Evolutionary conservation across 2,797 vertebrate genomes (phyloP).

Genomic region (Falco berigora): DNA sequence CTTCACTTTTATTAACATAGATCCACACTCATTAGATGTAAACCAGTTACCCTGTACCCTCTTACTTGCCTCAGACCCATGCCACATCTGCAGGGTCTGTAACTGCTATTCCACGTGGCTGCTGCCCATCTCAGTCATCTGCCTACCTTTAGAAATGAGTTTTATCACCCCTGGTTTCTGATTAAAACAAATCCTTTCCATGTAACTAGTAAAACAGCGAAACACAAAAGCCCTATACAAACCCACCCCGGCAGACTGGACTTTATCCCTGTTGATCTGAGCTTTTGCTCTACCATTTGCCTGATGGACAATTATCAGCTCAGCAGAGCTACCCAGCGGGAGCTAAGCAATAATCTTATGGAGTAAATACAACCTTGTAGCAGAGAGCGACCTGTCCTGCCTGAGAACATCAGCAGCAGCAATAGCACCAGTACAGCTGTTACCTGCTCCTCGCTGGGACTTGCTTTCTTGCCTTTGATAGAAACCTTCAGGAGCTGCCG

Average conservation of each 20-base stretch:
- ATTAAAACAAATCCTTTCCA: not conserved
- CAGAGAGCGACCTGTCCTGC: not conserved
- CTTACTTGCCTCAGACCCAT: not conserved
- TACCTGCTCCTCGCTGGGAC: not conserved
- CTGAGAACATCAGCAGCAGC: not conserved
- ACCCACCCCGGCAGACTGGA: not conserved
- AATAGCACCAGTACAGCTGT: not conserved
- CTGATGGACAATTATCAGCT: not conserved
- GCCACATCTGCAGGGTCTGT: not conserved
- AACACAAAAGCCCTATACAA: not conserved
- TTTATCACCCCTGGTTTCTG: not conserved
- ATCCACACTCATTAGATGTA: not conserved
- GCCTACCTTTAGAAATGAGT: not conserved
- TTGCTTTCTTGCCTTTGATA: not conserved
- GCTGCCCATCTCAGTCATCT: not conserved
- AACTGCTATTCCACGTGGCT: not conserved
- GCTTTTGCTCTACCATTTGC: not conserved
- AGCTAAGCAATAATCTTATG: not conserved
- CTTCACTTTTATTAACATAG: not conserved
- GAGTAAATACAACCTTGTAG: not conserved
- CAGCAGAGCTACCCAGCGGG: not conserved
- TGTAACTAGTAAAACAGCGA: not conserved
- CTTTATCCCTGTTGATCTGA: not conserved
- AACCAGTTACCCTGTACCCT: not conserved
- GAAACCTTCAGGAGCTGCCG: not conserved